These are phyloP conservation scores for Loxodonta africana DNA, from an alignment of 2,113 vertebrate species.

Conservation along the genomic window DNA sequence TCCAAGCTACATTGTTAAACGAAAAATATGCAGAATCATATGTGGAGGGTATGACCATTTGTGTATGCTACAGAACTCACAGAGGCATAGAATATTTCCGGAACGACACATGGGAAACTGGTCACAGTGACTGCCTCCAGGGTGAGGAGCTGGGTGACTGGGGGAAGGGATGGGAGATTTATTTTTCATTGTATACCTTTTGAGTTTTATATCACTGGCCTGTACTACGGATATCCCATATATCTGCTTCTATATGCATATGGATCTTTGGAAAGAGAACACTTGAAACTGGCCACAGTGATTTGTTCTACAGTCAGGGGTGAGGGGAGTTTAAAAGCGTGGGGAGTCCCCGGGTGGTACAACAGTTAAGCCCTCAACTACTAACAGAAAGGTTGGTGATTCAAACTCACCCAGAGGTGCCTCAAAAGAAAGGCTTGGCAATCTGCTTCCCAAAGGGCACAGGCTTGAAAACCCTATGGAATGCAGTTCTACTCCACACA, in stretches of 20 bases:
- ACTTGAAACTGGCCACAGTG: background rate
- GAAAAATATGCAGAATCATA: slow-evolving; percentile 6
- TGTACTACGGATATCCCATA: too few relatives aligned
- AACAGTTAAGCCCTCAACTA: background rate
- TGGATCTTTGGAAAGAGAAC: background rate
- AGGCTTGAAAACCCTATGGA: background rate
- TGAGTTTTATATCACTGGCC: background rate
- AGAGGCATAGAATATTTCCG: slow-evolving; percentile 15
- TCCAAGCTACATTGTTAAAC: slow-evolving; percentile 48
- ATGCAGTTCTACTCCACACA: background rate
- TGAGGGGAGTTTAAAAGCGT: background rate
- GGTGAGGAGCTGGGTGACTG: background rate
- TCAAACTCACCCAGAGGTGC: background rate
- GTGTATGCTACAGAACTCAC: background rate
- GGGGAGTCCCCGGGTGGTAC: background rate
- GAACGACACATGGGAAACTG: background rate
- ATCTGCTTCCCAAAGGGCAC: background rate
- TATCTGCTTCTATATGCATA: background rate
- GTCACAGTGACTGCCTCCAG: background rate
- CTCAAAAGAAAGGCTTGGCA: too few relatives aligned
- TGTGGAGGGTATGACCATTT: background rate
- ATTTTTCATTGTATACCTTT: background rate
- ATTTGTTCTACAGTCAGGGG: background rate
- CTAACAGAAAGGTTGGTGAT: background rate
- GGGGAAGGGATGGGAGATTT: background rate